phyloP scores from a whole-genome alignment of 2,888 invertebrate species.

The Pachliopta kotzebuea region DNA sequence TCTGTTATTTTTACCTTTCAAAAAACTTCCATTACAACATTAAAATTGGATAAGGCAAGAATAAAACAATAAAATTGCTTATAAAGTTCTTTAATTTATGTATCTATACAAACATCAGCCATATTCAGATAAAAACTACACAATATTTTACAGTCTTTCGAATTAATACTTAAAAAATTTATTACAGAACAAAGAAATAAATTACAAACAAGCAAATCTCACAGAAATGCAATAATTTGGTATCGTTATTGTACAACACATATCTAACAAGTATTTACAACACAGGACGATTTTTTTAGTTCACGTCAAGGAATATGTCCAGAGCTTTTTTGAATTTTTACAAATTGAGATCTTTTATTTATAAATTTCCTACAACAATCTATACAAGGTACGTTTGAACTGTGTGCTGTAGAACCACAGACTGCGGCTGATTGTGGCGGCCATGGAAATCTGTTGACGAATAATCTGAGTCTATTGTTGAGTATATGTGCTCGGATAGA shows the following conservation, averaged over 20 bases:
- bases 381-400: conserved; percentile 76
- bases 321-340: conserved; percentile 56
- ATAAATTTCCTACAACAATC: conserved; percentile 43
- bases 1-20: conserved; percentile 47
- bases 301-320: conserved; percentile 59
- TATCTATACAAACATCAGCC: conserved; percentile 77
- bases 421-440: conserved; percentile 66
- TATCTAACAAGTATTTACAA: conserved; percentile 63
- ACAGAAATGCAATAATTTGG: conserved; percentile 76
- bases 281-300: conserved; percentile 55
- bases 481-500: conserved; percentile 93
- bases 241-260: conserved; percentile 79
- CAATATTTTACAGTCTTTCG: conserved; percentile 79
- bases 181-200: conserved; percentile 70
- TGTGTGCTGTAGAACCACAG: conserved; percentile 73
- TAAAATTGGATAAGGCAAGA: conserved; percentile 26
- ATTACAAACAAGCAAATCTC: conserved; percentile 67
- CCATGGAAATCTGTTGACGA: conserved; percentile 81
- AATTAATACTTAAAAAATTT: conserved; percentile 74
- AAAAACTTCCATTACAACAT: conserved; percentile 33
- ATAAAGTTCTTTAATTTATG: conserved; percentile 75
- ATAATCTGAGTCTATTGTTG: conserved; percentile 94
- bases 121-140: conserved; percentile 70
- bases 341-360: conserved; percentile 63
- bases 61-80: conserved; percentile 49